phyloP scores from a whole-genome alignment of 2,888 invertebrate genomes.

The Zonitis immaculata region DNA sequence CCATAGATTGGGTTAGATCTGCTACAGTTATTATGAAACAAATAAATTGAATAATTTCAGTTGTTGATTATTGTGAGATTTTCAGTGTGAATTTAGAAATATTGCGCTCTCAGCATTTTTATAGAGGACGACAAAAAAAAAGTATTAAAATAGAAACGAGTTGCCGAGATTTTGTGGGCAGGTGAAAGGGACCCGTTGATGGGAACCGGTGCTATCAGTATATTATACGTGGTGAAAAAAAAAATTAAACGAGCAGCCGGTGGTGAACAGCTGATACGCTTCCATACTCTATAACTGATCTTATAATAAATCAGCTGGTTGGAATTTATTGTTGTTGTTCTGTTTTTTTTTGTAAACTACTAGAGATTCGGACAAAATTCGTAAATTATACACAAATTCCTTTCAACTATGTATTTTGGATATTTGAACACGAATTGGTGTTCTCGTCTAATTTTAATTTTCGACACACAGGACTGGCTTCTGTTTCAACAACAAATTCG shows the following conservation, averaged over 20 bases:
- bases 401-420: too few species aligned
- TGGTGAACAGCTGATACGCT: conserved; percentile 1
- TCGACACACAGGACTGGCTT: too few species aligned
- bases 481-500: too few species aligned
- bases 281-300: neutral
- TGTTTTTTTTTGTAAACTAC: neutral
- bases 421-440: too few species aligned
- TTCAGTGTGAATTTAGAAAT: neutral
- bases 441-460: too few species aligned
- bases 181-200: conserved; percentile 22
- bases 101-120: neutral
- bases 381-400: neutral
- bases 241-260: neutral
- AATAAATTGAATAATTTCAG: too few species aligned
- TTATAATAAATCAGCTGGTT: conserved; percentile 4
- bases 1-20: too few species aligned
- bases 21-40: too few species aligned
- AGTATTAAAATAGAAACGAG: conserved; percentile 1
- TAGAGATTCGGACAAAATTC: neutral
- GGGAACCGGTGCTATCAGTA: conserved; percentile 23
- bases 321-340: neutral
- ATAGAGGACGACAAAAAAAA: neutral
- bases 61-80: too few species aligned
- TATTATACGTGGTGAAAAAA: conserved; percentile 9
- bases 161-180: conserved; percentile 23